Evolutionary conservation across 1,140 invertebrate genomes (phyloP).

Genomic region (Andrena cerasifolii): DNA sequence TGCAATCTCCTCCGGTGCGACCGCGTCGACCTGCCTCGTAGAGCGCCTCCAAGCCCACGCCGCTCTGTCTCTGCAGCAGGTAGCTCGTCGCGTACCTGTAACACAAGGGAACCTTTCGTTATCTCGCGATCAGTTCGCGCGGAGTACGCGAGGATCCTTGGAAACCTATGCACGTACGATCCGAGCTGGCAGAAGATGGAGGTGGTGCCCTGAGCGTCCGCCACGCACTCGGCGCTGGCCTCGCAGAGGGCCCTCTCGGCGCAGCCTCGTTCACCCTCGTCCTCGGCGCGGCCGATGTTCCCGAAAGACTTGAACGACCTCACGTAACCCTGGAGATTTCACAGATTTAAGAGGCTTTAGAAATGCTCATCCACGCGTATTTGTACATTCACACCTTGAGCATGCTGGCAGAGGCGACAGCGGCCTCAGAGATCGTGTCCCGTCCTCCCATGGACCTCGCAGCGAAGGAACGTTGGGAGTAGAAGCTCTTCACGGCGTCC

Average conservation of each 20-base stretch:
- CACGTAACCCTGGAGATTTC: slow-evolving; percentile 90
- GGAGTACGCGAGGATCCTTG: too few relatives aligned
- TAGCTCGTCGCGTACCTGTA: slow-evolving; percentile 93
- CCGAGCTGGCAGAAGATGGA: slow-evolving; percentile 95
- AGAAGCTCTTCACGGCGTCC: slow-evolving; percentile 95
- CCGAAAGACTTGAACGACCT: slow-evolving; percentile 86
- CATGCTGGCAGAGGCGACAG: slow-evolving; percentile 92
- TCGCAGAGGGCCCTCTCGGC: slow-evolving; percentile 87
- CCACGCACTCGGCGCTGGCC: slow-evolving; percentile 92
- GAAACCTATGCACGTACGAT: slow-evolving; percentile 95
- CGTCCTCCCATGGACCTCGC: slow-evolving; percentile 92
- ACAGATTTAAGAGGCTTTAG: too few relatives aligned
- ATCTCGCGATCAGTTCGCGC: too few relatives aligned
- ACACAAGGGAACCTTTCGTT: neutral
- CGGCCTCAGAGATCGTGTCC: slow-evolving; percentile 93
- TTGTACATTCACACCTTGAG: too few relatives aligned
- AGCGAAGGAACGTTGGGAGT: slow-evolving; percentile 92
- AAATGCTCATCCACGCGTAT: neutral
- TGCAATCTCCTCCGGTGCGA: slow-evolving; percentile 91
- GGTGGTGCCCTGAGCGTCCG: slow-evolving; percentile 89
- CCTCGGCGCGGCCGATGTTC: slow-evolving; percentile 86
- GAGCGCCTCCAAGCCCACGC: slow-evolving; percentile 89
- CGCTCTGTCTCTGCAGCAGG: slow-evolving; percentile 89
- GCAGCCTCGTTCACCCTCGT: slow-evolving; percentile 86
- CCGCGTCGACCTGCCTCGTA: slow-evolving; percentile 93